Evolutionary conservation across 2,888 invertebrate species (phyloP), one percentile per base, ranked within the genome.

Genomic region (Tolmerus cingulatus): DNA sequence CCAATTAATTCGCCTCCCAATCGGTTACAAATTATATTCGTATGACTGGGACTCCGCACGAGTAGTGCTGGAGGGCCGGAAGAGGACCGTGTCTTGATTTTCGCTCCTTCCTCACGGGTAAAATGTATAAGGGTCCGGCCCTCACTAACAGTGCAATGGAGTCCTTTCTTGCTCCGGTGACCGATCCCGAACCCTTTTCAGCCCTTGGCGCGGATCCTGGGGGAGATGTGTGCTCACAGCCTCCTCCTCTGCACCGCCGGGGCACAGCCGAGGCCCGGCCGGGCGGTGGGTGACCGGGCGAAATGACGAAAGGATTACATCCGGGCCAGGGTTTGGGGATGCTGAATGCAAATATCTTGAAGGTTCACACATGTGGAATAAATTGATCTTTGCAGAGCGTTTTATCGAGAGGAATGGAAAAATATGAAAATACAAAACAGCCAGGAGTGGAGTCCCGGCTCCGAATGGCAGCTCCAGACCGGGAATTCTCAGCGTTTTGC

Each of bases 361-460:
- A 85, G 85, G 34, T 84, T 84, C 74, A 74, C 85, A 85, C 74
- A 85, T 85, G 74, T 74, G 74, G 85, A 85, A 85, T 85, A 85
- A 85, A 85, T 74, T 85, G 85, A 85, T 46, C 85, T 74, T 74
- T 85, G 74, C 74, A 85, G 82, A 34, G 74, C 74, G 34, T 51
- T 84, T 66, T 27, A 74, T 43, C 85, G 74, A 74, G 74, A 74
- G 85, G 27, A 66, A 74, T 43, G 19, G 19, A 30, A 85, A 85
- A 85, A 85, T 74, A 85, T 74, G 34, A 74, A 74, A 84, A 66
- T 40, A 40, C 16, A 66, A 66, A 66, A 27, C 66, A 66, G 43
- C 9, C 43, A 40, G 40, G 27, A 51, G 74, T 46, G 43, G 66
- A 85, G 74, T 37, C 66, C 19, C 23, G 9, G 12, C 51, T 51